Evolutionary conservation across 2,888 invertebrate species (phyloP), one percentile per base, ranked within the genome.

Genomic region (Ornithoptera priamus): DNA sequence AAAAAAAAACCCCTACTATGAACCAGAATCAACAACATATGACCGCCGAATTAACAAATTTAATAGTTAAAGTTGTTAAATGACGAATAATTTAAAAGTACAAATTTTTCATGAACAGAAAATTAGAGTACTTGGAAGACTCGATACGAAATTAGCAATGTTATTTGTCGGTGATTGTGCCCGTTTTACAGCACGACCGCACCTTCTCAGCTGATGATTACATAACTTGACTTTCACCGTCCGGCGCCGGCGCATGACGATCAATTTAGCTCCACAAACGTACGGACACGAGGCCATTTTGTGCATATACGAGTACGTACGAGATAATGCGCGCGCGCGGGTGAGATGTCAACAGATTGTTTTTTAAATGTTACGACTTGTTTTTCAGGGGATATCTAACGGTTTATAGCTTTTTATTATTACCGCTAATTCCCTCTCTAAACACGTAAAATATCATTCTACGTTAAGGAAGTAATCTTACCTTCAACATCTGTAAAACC

Each of bases 141-240:
- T 67, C 56, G 22, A 39, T 60, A 53, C 1, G 62, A 62, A 69
- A 69, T 62, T 46, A 65, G 57, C 56, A 57, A 62, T 65, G 46
- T 65, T 30, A 62, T 65, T 65, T 65, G 69, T 65, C 39, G 64
- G 65, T 62, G 70, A 70, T 63, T 66, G 70, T 70, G 60, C 63
- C 22, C 56, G 46, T 60, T 64, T 67, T 65, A 50, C 58, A 64
- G 20, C 70, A 59, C 67, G 63, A 67, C 67, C 56, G 70, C 67
- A 70, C 70, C 68, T 61, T 76, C 75, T 78, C 81, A 82, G 83
- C 83, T 81, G 82, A 77, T 74, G 68, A 71, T 85, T 84, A 74
- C 77, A 78, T 73, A 83, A 85, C 65, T 22, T 57, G 70, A 73
- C 84, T 85, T 85, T 85, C 84, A 78, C 84, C 74, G 69, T 62